Evolutionary conservation across 2,888 invertebrate species (phyloP).

Genomic region (Piscicola geometra): DNA sequence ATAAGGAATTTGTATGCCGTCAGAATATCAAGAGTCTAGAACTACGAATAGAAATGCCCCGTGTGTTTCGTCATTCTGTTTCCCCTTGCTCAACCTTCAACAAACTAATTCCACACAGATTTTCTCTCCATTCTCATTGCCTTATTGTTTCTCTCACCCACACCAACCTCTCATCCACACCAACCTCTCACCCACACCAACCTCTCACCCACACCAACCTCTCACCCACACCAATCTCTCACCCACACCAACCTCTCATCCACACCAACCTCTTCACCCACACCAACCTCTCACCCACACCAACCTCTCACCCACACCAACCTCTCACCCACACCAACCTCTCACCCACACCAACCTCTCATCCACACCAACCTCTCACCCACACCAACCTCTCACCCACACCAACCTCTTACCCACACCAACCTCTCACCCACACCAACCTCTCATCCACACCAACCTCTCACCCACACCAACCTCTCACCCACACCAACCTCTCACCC

Average conservation of each 20-base stretch:
- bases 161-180: no score
- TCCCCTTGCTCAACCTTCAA: not conserved
- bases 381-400: not conserved
- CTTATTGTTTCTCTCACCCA: no score
- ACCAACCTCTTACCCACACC: not conserved
- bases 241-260: no score
- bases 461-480: not conserved
- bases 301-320: not conserved
- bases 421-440: not conserved
- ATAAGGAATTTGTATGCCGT: no score
- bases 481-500: not conserved
- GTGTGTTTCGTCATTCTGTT: not conserved
- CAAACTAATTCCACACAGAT: not conserved
- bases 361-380: not conserved
- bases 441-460: not conserved
- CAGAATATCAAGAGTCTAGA: no score
- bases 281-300: not conserved
- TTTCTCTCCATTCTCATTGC: no score
- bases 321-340: not conserved
- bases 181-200: no score
- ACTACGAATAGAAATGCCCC: no score
- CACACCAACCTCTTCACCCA: no score
- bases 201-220: no score
- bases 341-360: slow-evolving; percentile 2
- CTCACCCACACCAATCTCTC: no score